Base-by-base conservation (phyloP, 2,797 vertebrate species). In the Kryptopterus vitreolus region DNA sequence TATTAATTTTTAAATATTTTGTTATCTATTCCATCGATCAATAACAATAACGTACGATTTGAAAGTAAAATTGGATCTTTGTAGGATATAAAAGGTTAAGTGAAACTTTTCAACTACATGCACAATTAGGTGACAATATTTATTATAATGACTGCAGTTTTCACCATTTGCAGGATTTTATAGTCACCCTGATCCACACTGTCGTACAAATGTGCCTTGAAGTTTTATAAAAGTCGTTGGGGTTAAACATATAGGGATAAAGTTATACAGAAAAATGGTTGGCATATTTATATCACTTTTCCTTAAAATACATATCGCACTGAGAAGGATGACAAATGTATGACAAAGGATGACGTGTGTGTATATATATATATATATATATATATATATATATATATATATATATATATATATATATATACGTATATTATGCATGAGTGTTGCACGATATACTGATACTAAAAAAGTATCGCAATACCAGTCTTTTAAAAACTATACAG, bases 1-100 rank as follows among this genome's bases (percentile, higher is more conserved):
- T 46, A 46, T 74, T 74, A 43, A 43, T 46, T 74, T 59, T 59
- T 74, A 59, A 74, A 74, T 59, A 43, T 20, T 26, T 43, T 59
- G 20, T 43, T 11, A 59, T 43, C 35, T 43, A 58, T 26, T 22
- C 22, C 13, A 58, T 38, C 2, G 5, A 74, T 58, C 53, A 55
- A 70, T 24, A 70, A 1, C 46, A 71, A 55, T 72, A 55, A 35
- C 20, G 50, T 24, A 55, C 5, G 12, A 31, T 57, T 22, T 38
- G 7, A 73, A 43, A 59, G 11, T 26, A 43, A 58, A 43, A 70
- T 50, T 18, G 3, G 55, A 74, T 46, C 33, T 43, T 43, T 46
- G 33, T 46, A 29, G 9, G 24, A 74, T 26, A 12, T 9, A 24
- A 22, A 26, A 43, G 13, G 52, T 22, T 72, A 13, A 74, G 13